Base-by-base conservation (phyloP, 2,888 invertebrate genomes). In the Spodoptera picta region DNA sequence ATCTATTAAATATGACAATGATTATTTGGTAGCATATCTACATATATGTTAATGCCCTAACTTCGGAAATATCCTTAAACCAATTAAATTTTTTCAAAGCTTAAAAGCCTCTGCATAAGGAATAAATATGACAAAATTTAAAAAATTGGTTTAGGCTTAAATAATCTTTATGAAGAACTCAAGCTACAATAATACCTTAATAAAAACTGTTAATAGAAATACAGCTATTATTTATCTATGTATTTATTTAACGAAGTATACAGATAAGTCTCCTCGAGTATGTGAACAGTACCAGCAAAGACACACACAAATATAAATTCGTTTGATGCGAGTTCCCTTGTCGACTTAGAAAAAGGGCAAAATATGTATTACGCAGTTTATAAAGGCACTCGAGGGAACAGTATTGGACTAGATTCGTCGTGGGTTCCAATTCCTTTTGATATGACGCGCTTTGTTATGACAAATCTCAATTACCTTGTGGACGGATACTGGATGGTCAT, bases 351-450 rank as follows among this genome's bases (percentile, higher is more conserved):
- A 50, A 54, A 12, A 64, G 23, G 44, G 42, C 36, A 24, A 42
- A 60, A 47, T 56, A 57, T 45, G 50, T 73, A 58, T 46, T 43
- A 46, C 42, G 11, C 31, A 48, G 48, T 52, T 73, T 49, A 58
- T 19, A 51, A 46, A 58, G 48, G 43, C 48, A 57, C 14, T 50
- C 53, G 31, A 61, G 55, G 24, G 23, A 23, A 73, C 47, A 51
- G 50, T 55, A 57, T 44, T 47, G 44, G 10, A 53, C 53, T 64
- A 47, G 11, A 65, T 55, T 54, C 42, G 19, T 9, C n/a, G 42
- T 48, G 45, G 14, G 10, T 24, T 58, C 47, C 57, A 65, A 62
- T 68, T 68, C 57, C 23, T 27, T 46, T 42, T 2, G 19, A 58
- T 48, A 63, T 6, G 43, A 42, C 10, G 4, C 44, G 31, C 47